phyloP scores from a whole-genome alignment of 2,113 vertebrate genomes.

The Mesitornis unicolor region DNA sequence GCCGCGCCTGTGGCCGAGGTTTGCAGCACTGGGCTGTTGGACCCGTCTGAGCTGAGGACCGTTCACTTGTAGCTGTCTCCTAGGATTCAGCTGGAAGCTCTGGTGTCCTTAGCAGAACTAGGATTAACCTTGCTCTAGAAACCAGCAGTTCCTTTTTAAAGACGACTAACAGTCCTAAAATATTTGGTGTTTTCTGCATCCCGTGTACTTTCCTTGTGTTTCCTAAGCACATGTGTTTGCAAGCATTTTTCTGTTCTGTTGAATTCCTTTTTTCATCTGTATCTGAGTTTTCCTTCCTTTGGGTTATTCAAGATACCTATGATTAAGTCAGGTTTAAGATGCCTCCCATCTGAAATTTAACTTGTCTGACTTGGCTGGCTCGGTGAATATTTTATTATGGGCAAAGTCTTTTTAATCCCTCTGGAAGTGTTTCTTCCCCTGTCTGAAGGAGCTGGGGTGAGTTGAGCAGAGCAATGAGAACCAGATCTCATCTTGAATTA shows the following conservation, averaged over 20 bases:
- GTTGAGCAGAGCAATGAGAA: background rate
- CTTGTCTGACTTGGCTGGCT: background rate
- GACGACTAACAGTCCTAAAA: background rate
- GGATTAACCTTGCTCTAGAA: background rate
- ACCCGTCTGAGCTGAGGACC: background rate
- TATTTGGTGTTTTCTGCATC: background rate
- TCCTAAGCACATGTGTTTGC: background rate
- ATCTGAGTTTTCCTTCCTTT: background rate
- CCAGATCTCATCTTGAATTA: slow-evolving; percentile 32
- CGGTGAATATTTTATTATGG: background rate
- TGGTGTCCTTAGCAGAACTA: background rate
- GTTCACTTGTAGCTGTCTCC: background rate
- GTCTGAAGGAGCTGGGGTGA: background rate
- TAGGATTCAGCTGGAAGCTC: background rate
- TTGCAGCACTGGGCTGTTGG: background rate
- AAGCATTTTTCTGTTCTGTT: background rate
- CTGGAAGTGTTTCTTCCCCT: background rate
- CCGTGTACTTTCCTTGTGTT: background rate
- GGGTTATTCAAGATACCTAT: background rate
- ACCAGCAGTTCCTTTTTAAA: background rate
- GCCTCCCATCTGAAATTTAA: background rate
- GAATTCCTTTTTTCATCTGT: background rate
- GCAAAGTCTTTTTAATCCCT: background rate
- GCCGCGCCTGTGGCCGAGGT: fast-evolving
- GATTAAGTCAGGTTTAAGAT: background rate